Percentiles rank a stretch among this genome's conserved stretches.
Conservation (phyloP, 2,888 invertebrate genomes). For the Erebia ligea region DNA sequence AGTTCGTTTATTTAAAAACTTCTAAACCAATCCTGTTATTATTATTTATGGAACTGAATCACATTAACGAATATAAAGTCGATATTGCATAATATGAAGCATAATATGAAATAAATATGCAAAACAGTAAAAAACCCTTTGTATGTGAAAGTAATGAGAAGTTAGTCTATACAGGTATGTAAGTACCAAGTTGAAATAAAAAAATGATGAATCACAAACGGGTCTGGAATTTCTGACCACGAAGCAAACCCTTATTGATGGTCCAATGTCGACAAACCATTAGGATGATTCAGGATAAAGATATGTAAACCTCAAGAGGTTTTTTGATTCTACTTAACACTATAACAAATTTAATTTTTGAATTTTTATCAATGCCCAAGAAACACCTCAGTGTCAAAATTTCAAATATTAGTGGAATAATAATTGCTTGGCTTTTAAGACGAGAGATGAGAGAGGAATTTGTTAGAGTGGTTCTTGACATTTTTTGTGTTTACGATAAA, state of each 20-base stretch:
- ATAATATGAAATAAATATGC: too few species aligned
- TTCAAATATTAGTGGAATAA: too few species aligned
- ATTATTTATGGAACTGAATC: too few species aligned
- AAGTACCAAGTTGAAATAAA: background rate
- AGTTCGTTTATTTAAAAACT: too few species aligned
- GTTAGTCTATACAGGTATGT: background rate
- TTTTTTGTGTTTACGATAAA: background rate
- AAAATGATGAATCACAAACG: conserved; percentile 30
- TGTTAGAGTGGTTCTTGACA: too few species aligned
- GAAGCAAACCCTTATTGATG: conserved; percentile 12
- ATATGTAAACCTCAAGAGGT: background rate
- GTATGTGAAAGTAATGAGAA: background rate
- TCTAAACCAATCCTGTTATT: too few species aligned
- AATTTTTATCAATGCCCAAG: background rate
- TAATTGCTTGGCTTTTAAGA: background rate
- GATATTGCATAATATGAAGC: too few species aligned
- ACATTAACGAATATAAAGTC: too few species aligned
- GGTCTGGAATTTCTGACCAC: conserved; percentile 35
- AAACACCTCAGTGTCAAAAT: background rate
- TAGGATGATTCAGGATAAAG: conserved; percentile 27
- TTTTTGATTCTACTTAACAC: background rate
- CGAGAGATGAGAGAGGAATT: background rate
- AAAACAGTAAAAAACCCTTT: too few species aligned
- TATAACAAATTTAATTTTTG: too few species aligned
- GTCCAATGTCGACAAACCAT: background rate